Evolutionary conservation across 2,113 vertebrate genomes (phyloP).

Genomic region (Panurus biarmicus): DNA sequence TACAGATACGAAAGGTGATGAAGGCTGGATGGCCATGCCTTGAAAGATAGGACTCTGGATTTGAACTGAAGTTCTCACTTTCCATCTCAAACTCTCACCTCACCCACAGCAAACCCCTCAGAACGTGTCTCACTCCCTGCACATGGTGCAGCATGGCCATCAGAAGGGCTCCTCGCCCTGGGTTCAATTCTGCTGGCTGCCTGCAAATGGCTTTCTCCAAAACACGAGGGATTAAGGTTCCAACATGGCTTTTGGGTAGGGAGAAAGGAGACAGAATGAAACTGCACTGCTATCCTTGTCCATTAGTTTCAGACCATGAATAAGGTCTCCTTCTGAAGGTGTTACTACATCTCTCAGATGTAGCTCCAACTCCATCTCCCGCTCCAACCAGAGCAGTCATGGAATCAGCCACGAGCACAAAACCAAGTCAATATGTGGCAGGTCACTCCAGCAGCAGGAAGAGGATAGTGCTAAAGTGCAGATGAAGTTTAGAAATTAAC

Average conservation of each 20-base stretch:
- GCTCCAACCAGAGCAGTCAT: background rate
- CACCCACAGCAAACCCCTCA: background rate
- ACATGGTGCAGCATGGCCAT: background rate
- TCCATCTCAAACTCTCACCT: background rate
- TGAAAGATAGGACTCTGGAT: background rate
- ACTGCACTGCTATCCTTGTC: background rate
- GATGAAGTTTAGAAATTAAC: background rate
- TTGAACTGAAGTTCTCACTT: background rate
- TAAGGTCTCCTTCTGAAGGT: background rate
- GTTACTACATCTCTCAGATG: background rate
- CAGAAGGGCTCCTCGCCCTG: fast-evolving
- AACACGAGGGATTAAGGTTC: background rate
- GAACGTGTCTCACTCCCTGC: fast-evolving
- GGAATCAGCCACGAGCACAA: background rate
- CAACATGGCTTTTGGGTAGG: background rate
- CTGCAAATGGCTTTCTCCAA: background rate
- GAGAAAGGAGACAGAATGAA: background rate
- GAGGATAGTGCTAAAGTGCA: background rate
- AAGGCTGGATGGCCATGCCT: background rate
- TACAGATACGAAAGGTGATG: fast-evolving
- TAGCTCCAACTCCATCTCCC: no score
- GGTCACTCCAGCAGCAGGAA: background rate
- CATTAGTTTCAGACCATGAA: background rate
- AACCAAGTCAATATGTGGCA: fast-evolving
- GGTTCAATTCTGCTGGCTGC: background rate